These are phyloP conservation scores for Exephanes ischioxanthus DNA, from an alignment of 2,888 invertebrate species.

Conservation along the genomic window DNA sequence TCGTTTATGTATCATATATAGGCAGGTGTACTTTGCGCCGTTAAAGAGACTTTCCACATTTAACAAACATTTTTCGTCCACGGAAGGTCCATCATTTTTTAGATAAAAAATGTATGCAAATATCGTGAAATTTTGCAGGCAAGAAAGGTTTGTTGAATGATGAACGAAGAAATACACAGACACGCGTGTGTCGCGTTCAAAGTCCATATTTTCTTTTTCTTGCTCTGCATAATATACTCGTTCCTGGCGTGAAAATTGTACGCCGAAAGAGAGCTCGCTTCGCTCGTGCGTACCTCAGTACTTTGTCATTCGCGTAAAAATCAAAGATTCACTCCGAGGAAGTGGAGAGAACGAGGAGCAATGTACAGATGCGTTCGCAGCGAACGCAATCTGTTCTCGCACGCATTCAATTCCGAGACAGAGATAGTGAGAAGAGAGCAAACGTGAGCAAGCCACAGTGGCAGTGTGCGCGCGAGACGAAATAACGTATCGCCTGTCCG, in stretches of 20 bases:
- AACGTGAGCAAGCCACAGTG: slow-evolving; percentile 12
- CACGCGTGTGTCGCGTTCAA: no score
- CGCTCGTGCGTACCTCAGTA: background rate
- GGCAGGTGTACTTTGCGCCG: no score
- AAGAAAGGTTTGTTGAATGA: no score
- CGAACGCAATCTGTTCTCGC: background rate
- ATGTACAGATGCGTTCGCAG: background rate
- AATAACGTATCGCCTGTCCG: slow-evolving; percentile 47
- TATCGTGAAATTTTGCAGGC: no score
- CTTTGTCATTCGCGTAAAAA: background rate
- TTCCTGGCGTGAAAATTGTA: background rate
- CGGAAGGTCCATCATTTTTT: no score
- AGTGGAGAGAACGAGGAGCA: background rate
- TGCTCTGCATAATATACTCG: background rate
- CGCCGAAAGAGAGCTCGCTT: background rate
- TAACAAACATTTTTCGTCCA: no score
- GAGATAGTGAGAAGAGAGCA: slow-evolving; percentile 22
- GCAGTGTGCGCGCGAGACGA: slow-evolving; percentile 18
- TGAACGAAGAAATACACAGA: no score
- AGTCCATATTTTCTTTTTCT: no score
- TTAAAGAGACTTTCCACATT: no score
- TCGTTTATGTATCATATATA: no score
- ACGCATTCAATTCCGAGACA: background rate
- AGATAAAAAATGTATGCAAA: no score
- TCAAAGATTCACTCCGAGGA: background rate